These are phyloP conservation scores for Episyrphus balteatus DNA, from an alignment of 1,140 invertebrate genomes.

Conservation along the genomic window DNA sequence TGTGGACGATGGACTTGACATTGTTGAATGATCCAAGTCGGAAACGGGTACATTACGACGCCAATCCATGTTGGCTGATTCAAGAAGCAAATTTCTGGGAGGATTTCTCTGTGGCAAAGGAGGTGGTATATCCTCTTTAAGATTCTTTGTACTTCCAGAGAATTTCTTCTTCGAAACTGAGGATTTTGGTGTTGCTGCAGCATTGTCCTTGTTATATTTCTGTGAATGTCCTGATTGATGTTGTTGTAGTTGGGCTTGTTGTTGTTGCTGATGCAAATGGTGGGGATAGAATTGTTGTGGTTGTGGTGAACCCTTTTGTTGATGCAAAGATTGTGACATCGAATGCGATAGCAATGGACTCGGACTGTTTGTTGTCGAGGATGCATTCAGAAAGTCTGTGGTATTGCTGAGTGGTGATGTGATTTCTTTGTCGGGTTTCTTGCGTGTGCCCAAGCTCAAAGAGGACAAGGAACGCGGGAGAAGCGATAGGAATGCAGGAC, in stretches of 20 bases:
- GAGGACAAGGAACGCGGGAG: constrained; percentile 45
- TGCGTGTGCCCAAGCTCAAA: constrained; percentile 32
- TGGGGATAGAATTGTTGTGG: constrained; percentile 16
- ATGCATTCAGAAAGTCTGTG: constrained; percentile 20
- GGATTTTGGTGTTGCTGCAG: constrained; percentile 4
- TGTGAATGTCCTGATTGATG: constrained; percentile 19
- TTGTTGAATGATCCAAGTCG: constrained; percentile 24
- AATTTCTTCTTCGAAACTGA: constrained; percentile 8
- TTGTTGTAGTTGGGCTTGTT: constrained; percentile 8
- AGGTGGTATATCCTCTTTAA: constrained; percentile 41
- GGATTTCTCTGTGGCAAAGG: constrained; percentile 40
- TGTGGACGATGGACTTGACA: constrained; percentile 9
- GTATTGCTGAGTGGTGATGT: constrained; percentile 18
- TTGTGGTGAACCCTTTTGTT: constrained; percentile 6
- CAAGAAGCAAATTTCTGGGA: constrained; percentile 13
- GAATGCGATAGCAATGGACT: not conserved
- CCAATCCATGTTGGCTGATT: not conserved
- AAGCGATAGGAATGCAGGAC: constrained; percentile 39
- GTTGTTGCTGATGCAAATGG: constrained; percentile 8
- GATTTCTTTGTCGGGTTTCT: constrained; percentile 32
- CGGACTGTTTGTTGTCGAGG: constrained; percentile 10
- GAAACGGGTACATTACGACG: constrained; percentile 19
- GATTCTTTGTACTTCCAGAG: constrained; percentile 14
- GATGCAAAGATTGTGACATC: not conserved
- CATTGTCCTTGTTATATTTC: not conserved